A percentile compares a stretch with the other conserved stretches of the same genome.
Conservation (phyloP, 2,113 vertebrate genomes). For the Corythoichthys intestinalis region DNA sequence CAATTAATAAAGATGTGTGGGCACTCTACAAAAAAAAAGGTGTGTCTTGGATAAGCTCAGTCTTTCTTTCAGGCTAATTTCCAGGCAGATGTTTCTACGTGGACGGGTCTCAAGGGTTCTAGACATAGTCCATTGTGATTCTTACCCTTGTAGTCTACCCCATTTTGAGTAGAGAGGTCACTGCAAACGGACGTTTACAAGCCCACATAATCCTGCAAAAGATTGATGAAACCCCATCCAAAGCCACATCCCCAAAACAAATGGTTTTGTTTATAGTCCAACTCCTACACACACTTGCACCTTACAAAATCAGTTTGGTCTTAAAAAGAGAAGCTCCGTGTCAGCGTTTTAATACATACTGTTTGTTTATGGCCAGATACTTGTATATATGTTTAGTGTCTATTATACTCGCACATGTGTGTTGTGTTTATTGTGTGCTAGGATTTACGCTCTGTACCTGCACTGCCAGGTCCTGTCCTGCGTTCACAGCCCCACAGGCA, state of each 20-base stretch:
- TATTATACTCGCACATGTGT: conserved; percentile 41
- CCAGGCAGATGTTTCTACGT: conserved; percentile 10
- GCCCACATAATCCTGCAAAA: conserved; percentile 55
- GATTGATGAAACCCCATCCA: conserved; percentile 54
- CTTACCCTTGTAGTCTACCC: conserved; percentile 46
- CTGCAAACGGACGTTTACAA: conserved; percentile 62
- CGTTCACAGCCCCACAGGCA: conserved; percentile 44
- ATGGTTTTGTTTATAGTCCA: conserved; percentile 25
- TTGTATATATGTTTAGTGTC: conserved; percentile 35
- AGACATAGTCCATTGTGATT: conserved; percentile 22
- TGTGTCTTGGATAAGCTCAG: not conserved
- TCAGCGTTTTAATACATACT: conserved; percentile 28
- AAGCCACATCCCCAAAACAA: conserved; percentile 19
- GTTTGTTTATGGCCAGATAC: conserved; percentile 30
- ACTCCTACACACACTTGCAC: conserved; percentile 13
- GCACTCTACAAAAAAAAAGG: conserved; percentile 1
- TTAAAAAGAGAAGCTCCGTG: conserved; percentile 19
- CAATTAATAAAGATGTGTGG: conserved; percentile 8
- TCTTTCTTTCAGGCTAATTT: conserved; percentile 3
- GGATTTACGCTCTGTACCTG: conserved; percentile 68
- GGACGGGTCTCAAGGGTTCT: conserved; percentile 19
- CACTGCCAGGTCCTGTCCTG: conserved; percentile 55
- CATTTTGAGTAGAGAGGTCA: conserved; percentile 54
- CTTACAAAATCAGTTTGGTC: not conserved
- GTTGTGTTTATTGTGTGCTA: conserved; percentile 56